Base-by-base conservation (phyloP, 1,140 invertebrate genomes). In the Drosophila kurseongensis region DNA sequence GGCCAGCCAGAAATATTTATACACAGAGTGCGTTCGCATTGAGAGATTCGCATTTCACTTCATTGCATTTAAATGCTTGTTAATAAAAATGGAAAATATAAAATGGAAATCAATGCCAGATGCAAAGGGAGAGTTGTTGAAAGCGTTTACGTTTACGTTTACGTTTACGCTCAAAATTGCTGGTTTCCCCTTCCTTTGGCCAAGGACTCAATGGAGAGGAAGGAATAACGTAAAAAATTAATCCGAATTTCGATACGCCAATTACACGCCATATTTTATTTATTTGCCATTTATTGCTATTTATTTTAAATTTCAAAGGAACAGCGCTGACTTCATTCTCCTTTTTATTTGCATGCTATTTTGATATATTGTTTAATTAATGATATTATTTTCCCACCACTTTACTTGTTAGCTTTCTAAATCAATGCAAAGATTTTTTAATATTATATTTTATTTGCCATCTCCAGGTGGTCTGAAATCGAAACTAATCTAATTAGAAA, bases 11-110 rank as follows among this genome's bases (percentile, higher is more conserved):
- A 57, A 59, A 68, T 78, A 78, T 41, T 42, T 60, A 62, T 58
- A 42, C 32, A 56, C 50, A 50, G 23, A 41, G 54, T 63, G 52
- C 51, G 41, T 23, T 58, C 56, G 73, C 55, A 40, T 61, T 59
- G 62, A 50, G 52, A 57, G 69, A 57, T 67, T 67, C 71, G 68
- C 77, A 89, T 74, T 89, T 76, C 84, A 89, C 76, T 88, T 86
- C 69, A 88, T 83, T 86, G 83, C 83, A 88, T 88, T 86, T 83
- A 88, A 89, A 88, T 88, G 80, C 60, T 83, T 83, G 84, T 83
- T 89, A 89, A 88, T 88, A 79, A 80, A 83, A 89, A 75, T 69
- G 79, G 48, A 67, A 69, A 69, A 69, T 69, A 50, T 23, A 55
- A 86, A 82, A 86, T 88, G 62, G 62, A 88, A 83, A 88, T 86